Evolutionary conservation across 2,888 invertebrate species (phyloP).

Genomic region (Ochropacha duplaris): DNA sequence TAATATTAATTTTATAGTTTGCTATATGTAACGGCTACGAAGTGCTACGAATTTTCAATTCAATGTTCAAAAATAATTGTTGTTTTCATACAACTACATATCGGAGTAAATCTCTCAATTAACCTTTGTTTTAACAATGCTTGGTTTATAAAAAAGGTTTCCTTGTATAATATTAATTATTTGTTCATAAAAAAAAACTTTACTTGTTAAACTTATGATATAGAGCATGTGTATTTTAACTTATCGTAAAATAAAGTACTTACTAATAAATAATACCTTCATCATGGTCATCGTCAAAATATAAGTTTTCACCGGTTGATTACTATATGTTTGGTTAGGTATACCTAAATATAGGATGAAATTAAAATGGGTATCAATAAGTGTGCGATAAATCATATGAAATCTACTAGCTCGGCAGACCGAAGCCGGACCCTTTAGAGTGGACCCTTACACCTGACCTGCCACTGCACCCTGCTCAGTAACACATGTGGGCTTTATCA

Average conservation of each 20-base stretch:
- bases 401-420: slow-evolving; percentile 61
- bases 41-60: neutral
- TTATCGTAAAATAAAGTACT: no score
- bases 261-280: no score
- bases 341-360: slow-evolving; percentile 37
- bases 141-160: no score
- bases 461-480: slow-evolving; percentile 43
- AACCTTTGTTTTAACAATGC: no score
- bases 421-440: slow-evolving; percentile 58
- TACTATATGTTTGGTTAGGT: slow-evolving; percentile 1
- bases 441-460: slow-evolving; percentile 69
- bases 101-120: neutral
- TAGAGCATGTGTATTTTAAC: no score
- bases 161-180: no score
- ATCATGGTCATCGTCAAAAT: no score
- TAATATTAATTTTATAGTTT: neutral
- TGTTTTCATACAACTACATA: neutral
- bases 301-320: slow-evolving; percentile 3
- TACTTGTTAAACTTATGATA: no score
- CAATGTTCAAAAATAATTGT: neutral
- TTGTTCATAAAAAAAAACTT: neutral
- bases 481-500: slow-evolving; percentile 6
- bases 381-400: slow-evolving; percentile 68
- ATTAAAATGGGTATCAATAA: slow-evolving; percentile 76
- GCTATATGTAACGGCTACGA: neutral